Evolutionary conservation across 2,888 invertebrate genomes (phyloP), one percentile per base, ranked within the genome.

Genomic region (Agrilus biguttatus): DNA sequence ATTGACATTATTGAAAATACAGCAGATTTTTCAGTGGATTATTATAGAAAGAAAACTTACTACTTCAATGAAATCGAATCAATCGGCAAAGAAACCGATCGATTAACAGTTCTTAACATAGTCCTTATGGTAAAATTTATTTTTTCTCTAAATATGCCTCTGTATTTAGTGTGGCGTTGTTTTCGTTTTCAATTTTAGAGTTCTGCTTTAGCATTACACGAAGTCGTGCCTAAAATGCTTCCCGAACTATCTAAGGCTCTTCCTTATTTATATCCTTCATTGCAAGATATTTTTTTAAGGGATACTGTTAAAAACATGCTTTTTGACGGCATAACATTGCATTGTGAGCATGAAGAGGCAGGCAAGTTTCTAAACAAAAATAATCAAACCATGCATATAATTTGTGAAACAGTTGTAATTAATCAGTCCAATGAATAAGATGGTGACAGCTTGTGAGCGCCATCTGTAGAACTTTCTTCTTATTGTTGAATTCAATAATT

Each of bases 261-360:
- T 34, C 68, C 67, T 14, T 66, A 67, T 47, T 65, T 77, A 51
- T 77, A 75, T 58, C 59, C 68, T 0, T 65, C 66, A 45, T 58
- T 68, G 1, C 65, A 62, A 0, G 70, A 70, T 39, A 67, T 73
- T 0, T 78, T 78, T 56, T 44, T 72, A 36, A 66, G 67, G 17
- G 68, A 67, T 3, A 69, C 65, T 42, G 71, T 70, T 0, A 66
- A 60, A 32, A 74, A 77, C 35, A 55, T 78, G 14, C 64, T 78
- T 39, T 78, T 78, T 49, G 68, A 72, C 12, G 78, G 78, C 3
- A 53, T 75, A 14, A 68, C 62, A 45, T 59, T 78, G 14, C 68
- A 67, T 49, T 77, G 78, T 47, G 63, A 66, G 35, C 61, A 66
- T 1, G 62, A 66, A 36, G 66, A 64, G 36, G 58, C 73, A 14